phyloP scores from a whole-genome alignment of 2,113 vertebrate species.

The Mirounga angustirostris region DNA sequence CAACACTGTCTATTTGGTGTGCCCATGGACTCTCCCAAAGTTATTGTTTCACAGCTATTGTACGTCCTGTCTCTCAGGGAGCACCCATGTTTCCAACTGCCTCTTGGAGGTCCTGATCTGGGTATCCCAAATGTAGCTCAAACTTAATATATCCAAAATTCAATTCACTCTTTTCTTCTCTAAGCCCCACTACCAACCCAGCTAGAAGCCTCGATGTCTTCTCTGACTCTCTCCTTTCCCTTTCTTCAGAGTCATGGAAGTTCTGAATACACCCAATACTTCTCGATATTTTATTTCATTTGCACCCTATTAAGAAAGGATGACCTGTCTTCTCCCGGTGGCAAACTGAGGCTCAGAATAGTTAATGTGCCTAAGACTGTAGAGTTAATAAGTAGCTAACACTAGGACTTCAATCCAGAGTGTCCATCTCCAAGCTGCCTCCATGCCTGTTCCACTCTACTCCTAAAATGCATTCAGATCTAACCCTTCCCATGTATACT shows the following conservation, averaged over 20 bases:
- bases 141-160: constrained; percentile 49
- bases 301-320: background rate
- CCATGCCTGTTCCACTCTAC: background rate
- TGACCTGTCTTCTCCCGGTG: background rate
- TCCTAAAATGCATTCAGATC: background rate
- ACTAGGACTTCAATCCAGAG: background rate
- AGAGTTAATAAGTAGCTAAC: background rate
- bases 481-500: background rate
- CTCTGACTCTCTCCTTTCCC: background rate
- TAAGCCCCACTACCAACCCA: background rate
- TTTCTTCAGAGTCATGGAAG: constrained; percentile 2
- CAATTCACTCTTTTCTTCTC: constrained; percentile 1
- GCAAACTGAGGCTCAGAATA: constrained; percentile 2
- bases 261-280: background rate
- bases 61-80: background rate
- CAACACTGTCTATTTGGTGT: constrained; percentile 56
- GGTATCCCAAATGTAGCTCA: background rate
- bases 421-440: background rate
- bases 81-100: background rate
- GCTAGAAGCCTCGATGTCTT: background rate
- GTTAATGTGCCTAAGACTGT: background rate
- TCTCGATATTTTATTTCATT: constrained; percentile 53
- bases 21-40: background rate
- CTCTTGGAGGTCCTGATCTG: background rate
- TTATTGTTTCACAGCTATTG: background rate